Conservation (phyloP, 2,797 vertebrate species). For the Anguilla obscura region DNA sequence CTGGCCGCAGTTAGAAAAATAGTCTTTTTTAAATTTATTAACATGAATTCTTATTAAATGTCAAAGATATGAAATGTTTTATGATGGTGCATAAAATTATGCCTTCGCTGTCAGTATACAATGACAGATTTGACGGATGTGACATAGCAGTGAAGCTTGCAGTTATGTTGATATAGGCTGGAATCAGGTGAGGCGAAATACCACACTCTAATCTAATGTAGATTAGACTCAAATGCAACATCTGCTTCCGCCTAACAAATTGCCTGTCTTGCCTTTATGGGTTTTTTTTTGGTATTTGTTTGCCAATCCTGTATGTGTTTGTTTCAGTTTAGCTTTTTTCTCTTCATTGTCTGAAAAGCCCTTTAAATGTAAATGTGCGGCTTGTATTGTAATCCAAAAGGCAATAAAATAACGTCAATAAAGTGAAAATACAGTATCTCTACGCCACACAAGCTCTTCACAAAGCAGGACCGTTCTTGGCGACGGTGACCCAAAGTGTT, state of each 20-base stretch:
- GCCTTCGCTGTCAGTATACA: slow-evolving; percentile 48
- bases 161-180: slow-evolving; percentile 42
- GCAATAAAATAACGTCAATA: background rate
- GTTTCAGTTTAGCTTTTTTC: background rate
- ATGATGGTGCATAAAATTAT: slow-evolving; percentile 45
- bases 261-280: background rate
- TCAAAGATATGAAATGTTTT: slow-evolving; percentile 39
- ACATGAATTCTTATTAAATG: background rate
- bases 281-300: background rate
- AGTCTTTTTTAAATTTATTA: background rate
- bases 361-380: background rate
- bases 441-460: background rate
- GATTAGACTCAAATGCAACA: background rate
- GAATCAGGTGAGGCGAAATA: background rate
- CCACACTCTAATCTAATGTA: background rate
- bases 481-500: background rate
- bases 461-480: background rate
- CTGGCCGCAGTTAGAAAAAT: background rate
- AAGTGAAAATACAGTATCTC: background rate
- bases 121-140: slow-evolving; percentile 37
- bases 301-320: background rate
- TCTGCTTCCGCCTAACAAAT: background rate
- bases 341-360: background rate
- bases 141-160: slow-evolving; percentile 34
- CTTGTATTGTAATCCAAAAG: background rate